phyloP scores from a whole-genome alignment of 2,888 invertebrate species.

The Linnaemya vulpina region DNA sequence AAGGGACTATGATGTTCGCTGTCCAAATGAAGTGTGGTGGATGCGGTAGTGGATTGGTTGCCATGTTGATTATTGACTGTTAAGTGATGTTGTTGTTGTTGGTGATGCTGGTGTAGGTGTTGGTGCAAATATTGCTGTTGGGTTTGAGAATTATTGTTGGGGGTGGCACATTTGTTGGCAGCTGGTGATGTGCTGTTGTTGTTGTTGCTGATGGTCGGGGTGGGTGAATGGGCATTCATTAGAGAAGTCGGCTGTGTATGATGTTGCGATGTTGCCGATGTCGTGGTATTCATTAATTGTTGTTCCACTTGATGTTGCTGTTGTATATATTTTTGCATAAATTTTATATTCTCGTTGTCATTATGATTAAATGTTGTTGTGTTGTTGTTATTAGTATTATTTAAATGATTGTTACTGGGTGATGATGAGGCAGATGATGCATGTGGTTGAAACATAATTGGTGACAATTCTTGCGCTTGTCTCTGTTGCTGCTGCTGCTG shows the following conservation, averaged over 20 bases:
- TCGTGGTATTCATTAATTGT: conserved; percentile 48
- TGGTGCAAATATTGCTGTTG: conserved; percentile 75
- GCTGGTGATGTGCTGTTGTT: conserved; percentile 55
- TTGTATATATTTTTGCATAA: conserved; percentile 81
- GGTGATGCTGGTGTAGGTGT: conserved; percentile 71
- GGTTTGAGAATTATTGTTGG: conserved; percentile 75
- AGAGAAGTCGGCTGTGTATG: conserved; percentile 72
- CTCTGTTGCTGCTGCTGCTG: conserved; percentile 70
- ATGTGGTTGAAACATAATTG: conserved; percentile 73
- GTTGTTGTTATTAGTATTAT: conserved; percentile 75
- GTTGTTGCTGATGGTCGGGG: conserved; percentile 55
- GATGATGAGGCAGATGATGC: conserved; percentile 77
- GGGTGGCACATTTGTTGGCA: conserved; percentile 67
- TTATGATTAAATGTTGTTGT: conserved; percentile 65
- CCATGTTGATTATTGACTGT: conserved; percentile 52
- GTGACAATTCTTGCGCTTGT: conserved; percentile 64
- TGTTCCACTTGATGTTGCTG: conserved; percentile 75
- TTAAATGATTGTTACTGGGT: conserved; percentile 73
- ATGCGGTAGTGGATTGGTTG: conserved; percentile 27
- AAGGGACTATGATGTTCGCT: conserved; percentile 51
- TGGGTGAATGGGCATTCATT: conserved; percentile 76
- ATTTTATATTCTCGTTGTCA: conserved; percentile 78
- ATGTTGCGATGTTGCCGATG: conserved; percentile 67
- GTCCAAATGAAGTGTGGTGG: conserved; percentile 44
- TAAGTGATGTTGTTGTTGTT: conserved; percentile 46